A percentile compares a stretch with the other conserved stretches of the same genome.
phyloP scores from a whole-genome alignment of 2,113 vertebrate genomes.

The Tachycineta bicolor region DNA sequence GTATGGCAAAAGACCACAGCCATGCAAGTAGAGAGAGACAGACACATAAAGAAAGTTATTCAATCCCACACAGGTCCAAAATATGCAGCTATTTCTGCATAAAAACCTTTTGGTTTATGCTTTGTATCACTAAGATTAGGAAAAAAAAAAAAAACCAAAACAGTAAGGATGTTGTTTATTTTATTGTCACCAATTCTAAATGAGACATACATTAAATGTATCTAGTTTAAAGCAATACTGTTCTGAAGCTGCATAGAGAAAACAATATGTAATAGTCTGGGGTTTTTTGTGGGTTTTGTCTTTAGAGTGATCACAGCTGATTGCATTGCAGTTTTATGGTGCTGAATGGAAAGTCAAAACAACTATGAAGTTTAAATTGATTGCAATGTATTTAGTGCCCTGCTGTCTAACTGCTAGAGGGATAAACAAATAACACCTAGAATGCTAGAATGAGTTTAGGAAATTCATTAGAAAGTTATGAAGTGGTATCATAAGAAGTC shows the following conservation, averaged over 20 bases:
- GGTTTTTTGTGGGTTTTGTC: not conserved
- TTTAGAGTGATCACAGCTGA: not conserved
- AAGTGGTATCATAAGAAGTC: not conserved
- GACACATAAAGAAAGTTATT: not conserved
- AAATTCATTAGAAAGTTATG: slow-evolving; percentile 1
- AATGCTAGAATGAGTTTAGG: not conserved
- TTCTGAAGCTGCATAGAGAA: not conserved
- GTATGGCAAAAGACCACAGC: not conserved
- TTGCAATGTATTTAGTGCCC: not conserved
- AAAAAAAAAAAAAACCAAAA: not conserved
- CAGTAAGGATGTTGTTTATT: not conserved
- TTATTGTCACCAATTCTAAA: not conserved
- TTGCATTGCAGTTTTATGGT: not conserved
- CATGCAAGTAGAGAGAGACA: not conserved
- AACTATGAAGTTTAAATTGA: slow-evolving; percentile 10
- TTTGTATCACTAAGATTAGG: not conserved
- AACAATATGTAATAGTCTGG: not conserved
- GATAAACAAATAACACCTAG: slow-evolving; percentile 54
- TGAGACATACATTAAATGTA: not conserved
- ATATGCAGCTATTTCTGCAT: not conserved
- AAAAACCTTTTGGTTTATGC: not conserved
- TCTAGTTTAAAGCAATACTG: not conserved
- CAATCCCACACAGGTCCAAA: not conserved
- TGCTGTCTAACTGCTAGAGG: slow-evolving; percentile 49
- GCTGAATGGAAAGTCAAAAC: not conserved